Evolutionary conservation across 2,888 invertebrate species (phyloP), one percentile per base, ranked within the genome.

Genomic region (Ischnura elegans): DNA sequence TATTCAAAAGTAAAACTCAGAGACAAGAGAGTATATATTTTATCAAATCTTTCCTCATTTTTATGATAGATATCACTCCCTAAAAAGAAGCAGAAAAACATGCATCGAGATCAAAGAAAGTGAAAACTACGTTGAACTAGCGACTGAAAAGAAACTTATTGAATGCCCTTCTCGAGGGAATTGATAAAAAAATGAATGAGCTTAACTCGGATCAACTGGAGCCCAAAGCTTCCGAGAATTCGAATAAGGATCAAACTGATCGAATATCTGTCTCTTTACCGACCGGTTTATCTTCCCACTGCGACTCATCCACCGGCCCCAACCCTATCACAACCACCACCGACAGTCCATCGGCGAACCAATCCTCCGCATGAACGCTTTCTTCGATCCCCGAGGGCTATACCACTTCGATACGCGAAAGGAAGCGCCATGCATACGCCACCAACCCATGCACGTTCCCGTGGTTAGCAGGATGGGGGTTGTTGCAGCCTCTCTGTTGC

Each of bases 311-410:
- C n/a, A n/a, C 10, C 36, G 21, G 76, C 76, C 76, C 76, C 76
- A 61, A 13, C 36, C 76, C 36, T 16, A 29, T 76, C 29, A 29
- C 76, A n/a, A n/a, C 36, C 76, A 10, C 76, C 16, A 10, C 76
- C 10, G 36, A 76, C 36, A 76, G 36, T 76, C 76, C 76, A 36
- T 76, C 76, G 76, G 76, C 36, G 76, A 76, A 76, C 76, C 76
- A 76, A 55, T 51, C 87, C 55, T 13, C 25, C 43, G 51, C 55
- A 55, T 86, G 46, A 46, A 45, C 86, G 46, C 86, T 86, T 55
- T 55, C 51, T 87, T 21, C n/a, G 46, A n/a, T 86, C 42, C 55
- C 55, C 0, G 36, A 25, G 87, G 87, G 21, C 47, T 36, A n/a
- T n/a, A 2, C 42, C 51, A 21, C 16, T 36, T 76, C 47, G 55